Evolutionary conservation across 2,888 invertebrate genomes (phyloP).

Genomic region (Limnephilus auricula): DNA sequence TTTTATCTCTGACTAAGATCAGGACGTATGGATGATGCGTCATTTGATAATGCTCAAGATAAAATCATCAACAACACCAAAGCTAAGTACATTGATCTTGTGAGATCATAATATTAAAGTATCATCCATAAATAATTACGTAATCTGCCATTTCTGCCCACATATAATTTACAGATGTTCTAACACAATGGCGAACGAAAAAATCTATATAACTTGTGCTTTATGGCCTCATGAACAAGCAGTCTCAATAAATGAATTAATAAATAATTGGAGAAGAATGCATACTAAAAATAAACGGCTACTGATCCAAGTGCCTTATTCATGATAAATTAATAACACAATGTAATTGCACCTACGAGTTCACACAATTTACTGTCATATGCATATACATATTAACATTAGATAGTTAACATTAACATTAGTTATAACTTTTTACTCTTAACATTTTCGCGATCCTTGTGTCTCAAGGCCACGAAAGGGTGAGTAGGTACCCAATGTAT

Average conservation of each 20-base stretch:
- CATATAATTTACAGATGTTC: slow-evolving; percentile 17
- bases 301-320: background rate
- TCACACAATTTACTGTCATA: background rate
- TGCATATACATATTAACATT: background rate
- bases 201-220: background rate
- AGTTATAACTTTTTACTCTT: background rate
- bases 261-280: background rate
- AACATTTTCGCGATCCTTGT: background rate
- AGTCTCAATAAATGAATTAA: background rate
- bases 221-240: background rate
- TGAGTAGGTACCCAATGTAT: background rate
- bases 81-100: slow-evolving; percentile 13
- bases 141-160: slow-evolving; percentile 29
- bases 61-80: background rate
- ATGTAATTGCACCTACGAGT: background rate
- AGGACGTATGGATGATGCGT: background rate
- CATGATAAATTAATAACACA: background rate
- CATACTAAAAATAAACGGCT: background rate
- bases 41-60: background rate
- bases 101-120: slow-evolving; percentile 41
- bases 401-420: background rate
- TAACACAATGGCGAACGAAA: slow-evolving; percentile 11
- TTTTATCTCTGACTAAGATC: background rate
- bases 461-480: background rate
- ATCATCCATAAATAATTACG: slow-evolving; percentile 39